Evolutionary conservation across 2,797 vertebrate species (phyloP), one percentile per base, ranked within the genome.

Genomic region (Protonibea diacanthus): DNA sequence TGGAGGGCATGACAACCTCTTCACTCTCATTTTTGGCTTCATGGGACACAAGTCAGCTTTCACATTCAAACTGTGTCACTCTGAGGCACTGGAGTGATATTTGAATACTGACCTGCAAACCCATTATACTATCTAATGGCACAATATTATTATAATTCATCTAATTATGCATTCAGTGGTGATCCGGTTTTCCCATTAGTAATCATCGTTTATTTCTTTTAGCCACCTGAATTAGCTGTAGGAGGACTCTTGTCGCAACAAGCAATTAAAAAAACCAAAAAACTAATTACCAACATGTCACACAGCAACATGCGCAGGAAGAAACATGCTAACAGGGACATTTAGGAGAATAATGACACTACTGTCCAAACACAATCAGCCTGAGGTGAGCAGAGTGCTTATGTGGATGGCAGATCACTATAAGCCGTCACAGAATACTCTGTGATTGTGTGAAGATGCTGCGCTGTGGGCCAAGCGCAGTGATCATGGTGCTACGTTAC

Each of bases 171-270:
- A 69, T 85, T 80, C 66, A 78, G 69, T n/a, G 4, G 5, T 20
- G 67, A 71, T 53, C 64, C 51, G 33, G 33, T 48, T 71, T 58
- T 44, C 65, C 61, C 48, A 40, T 68, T 66, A 66, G 45, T 48
- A 53, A 69, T 69, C 51, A 69, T 69, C 51, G 23, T 80, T 73
- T 68, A 64, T 73, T 61, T 76, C 84, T 75, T 38, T 38, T 17
- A 73, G 55, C 38, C 71, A 72, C 70, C 51, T 47, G 64, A 44
- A 64, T 83, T 58, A 52, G 21, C 69, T 40, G 45, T 40, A 81
- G 55, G 76, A 71, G 76, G 78, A 78, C 49, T 78, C 58, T 47
- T 67, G 80, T 81, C 83, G 76, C 71, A 68, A 64, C 84, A 64
- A 12, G 51, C 53, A 45, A 71, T 45, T 76, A 65, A 69, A 40